Evolutionary conservation across 2,888 invertebrate species (phyloP).

Genomic region (Tyria jacobaeae): DNA sequence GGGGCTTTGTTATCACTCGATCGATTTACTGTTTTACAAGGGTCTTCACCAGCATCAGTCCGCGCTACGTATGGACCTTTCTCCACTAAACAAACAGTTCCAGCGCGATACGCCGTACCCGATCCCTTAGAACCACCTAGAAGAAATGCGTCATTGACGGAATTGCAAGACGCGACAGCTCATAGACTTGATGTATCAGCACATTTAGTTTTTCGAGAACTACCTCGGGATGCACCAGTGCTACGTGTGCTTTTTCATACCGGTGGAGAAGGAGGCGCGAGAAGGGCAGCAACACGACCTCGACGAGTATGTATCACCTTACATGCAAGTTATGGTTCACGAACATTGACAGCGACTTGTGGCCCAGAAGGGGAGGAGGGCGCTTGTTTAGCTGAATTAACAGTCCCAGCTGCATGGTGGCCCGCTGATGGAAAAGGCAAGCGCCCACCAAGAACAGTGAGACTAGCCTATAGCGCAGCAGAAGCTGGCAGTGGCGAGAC

Average conservation of each 20-base stretch:
- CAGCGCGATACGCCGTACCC: constrained; percentile 95
- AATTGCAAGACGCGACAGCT: constrained; percentile 88
- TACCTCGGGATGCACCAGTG: constrained; percentile 96
- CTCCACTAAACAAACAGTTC: constrained; percentile 97
- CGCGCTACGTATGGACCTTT: constrained; percentile 97
- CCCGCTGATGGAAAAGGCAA: constrained; percentile 88
- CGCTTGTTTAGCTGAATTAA: constrained; percentile 95
- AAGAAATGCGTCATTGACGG: constrained; percentile 86
- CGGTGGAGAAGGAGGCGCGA: constrained; percentile 93
- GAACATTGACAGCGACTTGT: constrained; percentile 94
- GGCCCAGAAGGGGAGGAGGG: constrained; percentile 97
- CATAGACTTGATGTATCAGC: constrained; percentile 96
- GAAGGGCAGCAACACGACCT: constrained; percentile 89
- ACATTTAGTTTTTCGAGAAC: constrained; percentile 94
- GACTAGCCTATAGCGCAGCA: constrained; percentile 95
- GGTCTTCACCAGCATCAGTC: constrained; percentile 95
- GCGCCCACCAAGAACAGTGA: constrained; percentile 91
- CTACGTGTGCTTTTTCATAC: constrained; percentile 97
- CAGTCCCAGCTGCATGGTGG: constrained; percentile 97
- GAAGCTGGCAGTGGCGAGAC: constrained; percentile 91
- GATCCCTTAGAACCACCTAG: constrained; percentile 90
- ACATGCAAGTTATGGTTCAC: constrained; percentile 89
- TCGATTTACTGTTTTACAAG: constrained; percentile 96
- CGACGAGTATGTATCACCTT: constrained; percentile 93
- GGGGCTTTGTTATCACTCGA: constrained; percentile 93